Evolutionary conservation across 2,888 invertebrate genomes (phyloP), one percentile per base, ranked within the genome.

Genomic region (Eurytoma californica): DNA sequence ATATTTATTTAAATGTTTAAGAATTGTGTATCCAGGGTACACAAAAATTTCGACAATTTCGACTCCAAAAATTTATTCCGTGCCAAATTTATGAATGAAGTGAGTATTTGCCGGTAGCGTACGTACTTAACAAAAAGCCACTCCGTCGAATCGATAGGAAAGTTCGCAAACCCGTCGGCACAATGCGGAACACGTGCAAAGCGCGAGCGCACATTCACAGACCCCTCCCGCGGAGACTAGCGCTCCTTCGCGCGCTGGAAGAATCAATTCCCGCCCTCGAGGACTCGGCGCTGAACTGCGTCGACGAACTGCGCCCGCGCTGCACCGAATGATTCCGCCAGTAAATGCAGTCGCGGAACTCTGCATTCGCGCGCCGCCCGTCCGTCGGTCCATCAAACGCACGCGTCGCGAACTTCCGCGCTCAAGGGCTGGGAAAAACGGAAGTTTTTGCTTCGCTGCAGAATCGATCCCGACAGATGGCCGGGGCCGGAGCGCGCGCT

Each of bases 361-460:
- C 7, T 57, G n/a, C 55, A 57, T 18, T 18, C 55, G 18, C 55
- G 55, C 55, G 55, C 18, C 24, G 24, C 24, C 24, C 24, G 24
- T 24, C 24, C 24, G 24, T 24, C 18, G 39, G 9, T 4, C 4
- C 18, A 57, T 7, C 55, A 47, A 47, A 18, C 47, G 65, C 47
- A n/a, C 65, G 65, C 65, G 47, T 30, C 28, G 12, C 39, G 63
- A 63, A 63, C 63, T 77, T 66, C 80, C 61, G 61, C 20, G 24
- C 24, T 24, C 24, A 24, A 12, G 30, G 14, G 53, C 39, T 68
- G 28, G 28, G 30, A n/a, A 57, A 14, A 20, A n/a, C 79, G 79
- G 74, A 79, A 79, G 79, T 79, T 79, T 79, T 79, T 70, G 70
- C 74, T 65, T 58, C 75, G 75, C 74, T 75, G 75, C 67, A 75